phyloP scores from a whole-genome alignment of 2,113 vertebrate genomes.

The Pygoscelis adeliae region DNA sequence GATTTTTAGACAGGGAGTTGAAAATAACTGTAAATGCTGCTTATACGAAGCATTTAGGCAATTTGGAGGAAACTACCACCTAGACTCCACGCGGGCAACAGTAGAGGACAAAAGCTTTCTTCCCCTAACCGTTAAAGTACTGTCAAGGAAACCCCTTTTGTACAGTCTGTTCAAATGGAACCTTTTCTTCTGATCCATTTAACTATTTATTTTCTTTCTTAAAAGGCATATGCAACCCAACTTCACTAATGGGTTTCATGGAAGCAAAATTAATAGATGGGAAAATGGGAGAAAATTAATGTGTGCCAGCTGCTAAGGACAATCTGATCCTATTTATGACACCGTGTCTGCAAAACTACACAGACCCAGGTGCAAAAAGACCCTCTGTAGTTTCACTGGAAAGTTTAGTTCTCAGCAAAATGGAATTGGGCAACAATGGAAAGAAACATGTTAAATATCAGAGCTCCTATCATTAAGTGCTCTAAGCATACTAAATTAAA shows the following conservation, averaged over 20 bases:
- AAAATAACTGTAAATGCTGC: neutral
- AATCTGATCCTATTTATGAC: constrained; percentile 2
- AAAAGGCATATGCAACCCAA: neutral
- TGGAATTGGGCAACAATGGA: neutral
- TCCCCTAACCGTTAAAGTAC: neutral
- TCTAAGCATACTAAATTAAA: constrained; percentile 1
- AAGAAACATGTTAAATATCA: constrained; percentile 8
- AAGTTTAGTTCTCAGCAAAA: constrained; percentile 22
- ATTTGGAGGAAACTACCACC: neutral
- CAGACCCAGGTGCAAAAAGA: neutral
- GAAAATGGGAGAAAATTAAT: neutral
- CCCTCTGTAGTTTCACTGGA: neutral
- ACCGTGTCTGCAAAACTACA: neutral
- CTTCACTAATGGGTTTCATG: neutral
- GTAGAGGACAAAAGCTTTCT: neutral
- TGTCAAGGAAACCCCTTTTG: neutral
- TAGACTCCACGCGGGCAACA: neutral
- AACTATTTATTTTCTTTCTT: neutral
- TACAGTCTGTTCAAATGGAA: neutral
- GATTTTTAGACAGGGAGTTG: neutral
- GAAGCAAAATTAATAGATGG: neutral
- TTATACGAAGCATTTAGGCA: neutral
- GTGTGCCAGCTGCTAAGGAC: constrained; percentile 3
- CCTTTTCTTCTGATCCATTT: neutral
- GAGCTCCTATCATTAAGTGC: neutral